Base-by-base conservation (phyloP, 2,888 invertebrate species). In the Plemyria rubiginata region DNA sequence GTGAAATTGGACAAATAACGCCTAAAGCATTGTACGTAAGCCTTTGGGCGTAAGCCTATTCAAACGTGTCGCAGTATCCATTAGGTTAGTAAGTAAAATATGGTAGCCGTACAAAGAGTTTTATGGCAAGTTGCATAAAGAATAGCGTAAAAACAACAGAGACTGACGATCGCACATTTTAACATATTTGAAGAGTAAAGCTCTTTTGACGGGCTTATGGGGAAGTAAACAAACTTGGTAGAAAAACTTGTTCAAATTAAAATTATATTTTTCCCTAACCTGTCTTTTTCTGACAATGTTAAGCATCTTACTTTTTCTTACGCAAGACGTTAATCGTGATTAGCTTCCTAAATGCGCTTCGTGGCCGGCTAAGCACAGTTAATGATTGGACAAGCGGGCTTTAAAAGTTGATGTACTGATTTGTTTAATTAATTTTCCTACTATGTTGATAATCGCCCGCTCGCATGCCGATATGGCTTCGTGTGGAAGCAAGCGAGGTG, bases 391-490 rank as follows among this genome's bases (percentile, higher is more conserved):
- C 8, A 8, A 3, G 8, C 36, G 8, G 36, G 2, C 6, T 0
- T 11, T 38, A 38, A 13, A 13, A 52, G 36, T 50, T 61, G 62
- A 53, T 7, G 4, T 53, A 53, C 57, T 62, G 57, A 12, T 36
- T 52, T 15, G 5, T 32, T 45, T 54, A 22, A n/a, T 49, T 16
- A 54, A 43, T 52, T 41, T n/a, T n/a, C n/a, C n/a, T 53, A 54
- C 60, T 50, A 38, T 60, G 54, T 43, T 45, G 32, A 52, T 60
- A 48, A 54, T 29, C 32, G 43, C 32, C 38, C 29, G 43, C 13
- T 56, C 43, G 52, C 55, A 22, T 53, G 28, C 43, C 52, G 43
- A 38, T 62, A 57, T 36, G 48, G 52, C 48, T 56, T 56, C 57
- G 45, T 49, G 41, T 40, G 48, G 51, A 59, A 40, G 53, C 22